These are phyloP conservation scores for Cyprinus carpio DNA, from an alignment of 2,113 vertebrate species.

Conservation along the genomic window DNA sequence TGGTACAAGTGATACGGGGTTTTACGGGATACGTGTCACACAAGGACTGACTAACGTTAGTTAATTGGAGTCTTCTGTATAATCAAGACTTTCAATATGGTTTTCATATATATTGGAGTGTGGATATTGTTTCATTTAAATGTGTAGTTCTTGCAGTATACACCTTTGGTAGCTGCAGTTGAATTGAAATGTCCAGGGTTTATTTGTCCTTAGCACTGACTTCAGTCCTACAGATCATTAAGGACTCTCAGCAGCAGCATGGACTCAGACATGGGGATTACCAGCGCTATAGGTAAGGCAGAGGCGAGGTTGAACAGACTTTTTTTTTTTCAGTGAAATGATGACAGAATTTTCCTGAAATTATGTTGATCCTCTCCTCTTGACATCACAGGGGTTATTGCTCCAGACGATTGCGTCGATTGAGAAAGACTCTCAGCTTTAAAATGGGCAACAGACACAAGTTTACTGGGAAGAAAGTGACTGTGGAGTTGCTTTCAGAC, in stretches of 20 bases:
- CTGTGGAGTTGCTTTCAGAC: conserved; percentile 90
- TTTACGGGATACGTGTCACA: conserved; percentile 31
- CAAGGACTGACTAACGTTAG: not conserved
- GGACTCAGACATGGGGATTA: conserved; percentile 95
- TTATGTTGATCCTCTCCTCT: not conserved
- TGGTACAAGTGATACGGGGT: not conserved
- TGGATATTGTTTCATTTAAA: not conserved
- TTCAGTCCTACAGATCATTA: conserved; percentile 94
- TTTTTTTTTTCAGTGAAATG: not conserved
- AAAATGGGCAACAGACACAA: conserved; percentile 98
- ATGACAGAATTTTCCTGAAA: not conserved
- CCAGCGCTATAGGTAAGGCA: conserved; percentile 92
- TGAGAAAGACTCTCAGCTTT: conserved; percentile 95
- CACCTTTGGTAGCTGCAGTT: not conserved
- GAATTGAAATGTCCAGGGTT: not conserved
- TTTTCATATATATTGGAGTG: not conserved
- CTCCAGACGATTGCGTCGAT: conserved; percentile 88
- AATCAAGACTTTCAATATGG: not conserved
- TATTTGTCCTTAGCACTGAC: conserved; percentile 72
- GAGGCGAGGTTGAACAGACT: not conserved
- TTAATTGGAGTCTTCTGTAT: not conserved
- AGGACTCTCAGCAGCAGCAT: conserved; percentile 98
- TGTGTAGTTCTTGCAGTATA: not conserved
- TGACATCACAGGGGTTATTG: conserved; percentile 87
- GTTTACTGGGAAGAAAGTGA: conserved; percentile 94